Conservation (phyloP, 1,140 invertebrate species). For the Cydia fagiglandana region DNA sequence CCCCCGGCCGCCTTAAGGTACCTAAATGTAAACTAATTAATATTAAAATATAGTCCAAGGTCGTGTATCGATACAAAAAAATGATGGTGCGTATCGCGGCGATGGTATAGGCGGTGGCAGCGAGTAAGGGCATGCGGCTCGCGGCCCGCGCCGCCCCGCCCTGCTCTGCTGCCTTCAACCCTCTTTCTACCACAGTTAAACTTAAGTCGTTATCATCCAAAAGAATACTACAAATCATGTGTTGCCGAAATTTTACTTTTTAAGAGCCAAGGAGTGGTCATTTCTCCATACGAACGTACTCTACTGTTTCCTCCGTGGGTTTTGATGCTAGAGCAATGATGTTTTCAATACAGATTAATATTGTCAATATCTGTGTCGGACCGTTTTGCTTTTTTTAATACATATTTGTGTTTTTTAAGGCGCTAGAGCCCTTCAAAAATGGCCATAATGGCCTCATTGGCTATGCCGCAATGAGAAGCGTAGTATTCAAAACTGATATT, state of each 20-base stretch:
- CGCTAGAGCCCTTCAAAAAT: too few relatives aligned
- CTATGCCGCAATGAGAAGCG: too few relatives aligned
- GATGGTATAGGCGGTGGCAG: constrained; percentile 29
- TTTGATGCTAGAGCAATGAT: too few relatives aligned
- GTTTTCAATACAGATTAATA: too few relatives aligned
- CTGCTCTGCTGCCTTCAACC: background rate
- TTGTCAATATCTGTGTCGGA: too few relatives aligned
- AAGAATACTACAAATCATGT: background rate
- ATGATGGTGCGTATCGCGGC: constrained; percentile 47
- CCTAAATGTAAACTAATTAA: constrained; percentile 33
- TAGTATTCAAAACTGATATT: too few relatives aligned
- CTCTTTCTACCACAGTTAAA: background rate
- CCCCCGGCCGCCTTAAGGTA: background rate
- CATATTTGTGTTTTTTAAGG: too few relatives aligned
- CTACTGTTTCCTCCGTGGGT: too few relatives aligned
- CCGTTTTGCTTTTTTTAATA: too few relatives aligned
- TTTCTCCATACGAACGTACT: too few relatives aligned
- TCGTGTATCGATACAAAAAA: constrained; percentile 52
- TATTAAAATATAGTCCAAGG: constrained; percentile 70
- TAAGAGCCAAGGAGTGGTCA: too few relatives aligned
- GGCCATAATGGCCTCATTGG: too few relatives aligned
- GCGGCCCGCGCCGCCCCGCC: background rate
- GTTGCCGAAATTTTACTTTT: background rate
- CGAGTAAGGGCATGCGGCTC: constrained; percentile 48
- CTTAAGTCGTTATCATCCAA: background rate